phyloP scores from a whole-genome alignment of 2,113 vertebrate genomes.

The Speoplatyrhinus poulsoni region DNA sequence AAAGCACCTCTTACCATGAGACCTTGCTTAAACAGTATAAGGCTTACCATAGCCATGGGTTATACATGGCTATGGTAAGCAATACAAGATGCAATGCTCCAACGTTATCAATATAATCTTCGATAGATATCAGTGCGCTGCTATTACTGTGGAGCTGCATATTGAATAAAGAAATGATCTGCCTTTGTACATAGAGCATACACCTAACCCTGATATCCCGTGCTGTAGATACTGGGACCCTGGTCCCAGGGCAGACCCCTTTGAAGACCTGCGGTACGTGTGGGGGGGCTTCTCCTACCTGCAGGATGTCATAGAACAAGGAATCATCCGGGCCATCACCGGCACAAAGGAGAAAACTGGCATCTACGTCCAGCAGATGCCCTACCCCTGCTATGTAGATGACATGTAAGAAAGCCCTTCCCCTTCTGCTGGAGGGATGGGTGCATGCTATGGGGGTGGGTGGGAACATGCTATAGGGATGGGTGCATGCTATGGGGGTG shows the following conservation, averaged over 20 bases:
- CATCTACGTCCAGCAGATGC: constrained; percentile 97
- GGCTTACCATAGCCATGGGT: not conserved
- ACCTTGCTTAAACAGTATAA: not conserved
- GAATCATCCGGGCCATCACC: constrained; percentile 89
- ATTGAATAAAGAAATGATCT: no score
- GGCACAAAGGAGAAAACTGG: constrained; percentile 87
- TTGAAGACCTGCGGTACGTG: constrained; percentile 94
- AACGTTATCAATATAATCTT: no score
- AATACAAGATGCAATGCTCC: no score
- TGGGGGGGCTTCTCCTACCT: constrained; percentile 97
- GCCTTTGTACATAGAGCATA: no score
- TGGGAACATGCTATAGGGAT: no score
- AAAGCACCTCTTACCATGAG: no score
- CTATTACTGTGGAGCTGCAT: no score
- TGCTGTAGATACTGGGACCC: constrained; percentile 93
- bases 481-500: no score
- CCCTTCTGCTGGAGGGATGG: no score
- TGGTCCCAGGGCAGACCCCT: constrained; percentile 96
- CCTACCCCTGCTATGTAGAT: constrained; percentile 96
- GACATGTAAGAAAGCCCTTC: constrained; percentile 83
- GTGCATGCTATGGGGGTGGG: no score
- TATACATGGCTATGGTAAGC: no score
- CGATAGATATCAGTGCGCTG: no score
- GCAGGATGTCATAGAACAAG: constrained; percentile 94
- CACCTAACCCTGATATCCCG: not conserved